Evolutionary conservation across 2,113 vertebrate species (phyloP).

Genomic region (Corythaeola cristata): DNA sequence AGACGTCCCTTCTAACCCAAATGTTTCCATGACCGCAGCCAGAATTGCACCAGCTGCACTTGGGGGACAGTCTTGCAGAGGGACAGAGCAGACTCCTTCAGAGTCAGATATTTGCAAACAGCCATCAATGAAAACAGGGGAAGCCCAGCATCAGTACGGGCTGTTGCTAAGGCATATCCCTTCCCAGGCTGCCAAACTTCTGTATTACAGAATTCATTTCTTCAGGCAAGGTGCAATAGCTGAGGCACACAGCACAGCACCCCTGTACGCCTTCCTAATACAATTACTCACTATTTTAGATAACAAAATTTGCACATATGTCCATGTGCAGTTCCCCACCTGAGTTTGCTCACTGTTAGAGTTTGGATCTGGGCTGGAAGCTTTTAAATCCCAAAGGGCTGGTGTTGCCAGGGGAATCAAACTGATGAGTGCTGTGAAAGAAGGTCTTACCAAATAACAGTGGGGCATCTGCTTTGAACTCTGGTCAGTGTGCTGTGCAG

Average conservation of each 20-base stretch:
- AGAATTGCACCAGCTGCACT: rapidly evolving
- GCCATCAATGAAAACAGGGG: not conserved
- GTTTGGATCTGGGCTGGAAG: not conserved
- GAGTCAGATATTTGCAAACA: not conserved
- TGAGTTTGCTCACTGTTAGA: not conserved
- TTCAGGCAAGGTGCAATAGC: not conserved
- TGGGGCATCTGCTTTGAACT: not conserved
- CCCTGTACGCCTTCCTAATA: not conserved
- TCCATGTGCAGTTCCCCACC: not conserved
- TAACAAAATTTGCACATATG: not conserved
- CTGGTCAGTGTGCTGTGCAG: not conserved
- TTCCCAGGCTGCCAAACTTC: not conserved
- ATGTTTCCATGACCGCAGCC: not conserved
- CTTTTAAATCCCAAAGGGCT: not conserved
- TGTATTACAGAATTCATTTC: not conserved
- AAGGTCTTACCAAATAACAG: not conserved
- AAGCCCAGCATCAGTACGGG: not conserved
- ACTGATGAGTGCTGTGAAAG: not conserved
- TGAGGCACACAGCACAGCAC: not conserved
- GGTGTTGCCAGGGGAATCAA: not conserved
- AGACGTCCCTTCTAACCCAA: not conserved
- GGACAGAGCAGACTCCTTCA: not conserved
- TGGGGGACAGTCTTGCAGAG: not conserved
- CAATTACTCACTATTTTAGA: not conserved
- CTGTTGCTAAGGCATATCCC: not conserved